Base-by-base conservation (phyloP, 2,113 vertebrate genomes). In the Diglossa brunneiventris region DNA sequence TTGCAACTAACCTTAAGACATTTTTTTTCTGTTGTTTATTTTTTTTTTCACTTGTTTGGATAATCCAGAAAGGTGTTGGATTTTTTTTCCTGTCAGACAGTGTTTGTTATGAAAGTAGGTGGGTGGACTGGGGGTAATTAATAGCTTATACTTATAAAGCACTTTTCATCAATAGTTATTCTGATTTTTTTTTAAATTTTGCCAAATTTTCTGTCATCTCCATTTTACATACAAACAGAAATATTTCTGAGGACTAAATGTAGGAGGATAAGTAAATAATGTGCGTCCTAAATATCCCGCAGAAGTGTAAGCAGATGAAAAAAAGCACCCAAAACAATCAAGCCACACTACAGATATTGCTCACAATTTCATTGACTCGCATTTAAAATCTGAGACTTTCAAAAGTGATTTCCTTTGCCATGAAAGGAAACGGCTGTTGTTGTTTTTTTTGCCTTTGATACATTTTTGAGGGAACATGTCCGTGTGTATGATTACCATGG, bases 401-500 rank as follows among this genome's bases (percentile, higher is more conserved):
- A 26, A 31, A 47, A 56, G 11, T 33, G 0, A 47, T 41, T 73
- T 91, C 24, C 7, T 78, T 77, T 80, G 6, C 10, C 17, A 18
- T 15, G 14, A 41, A 80, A 62, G 16, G 19, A 50, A 62, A 59
- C 2, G 0, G 26, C 14, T 9, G 1, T 0, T 0, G 1, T 12
- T 30, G 10, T 10, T 46, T 42, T 46, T 42, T 75, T 42, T 4
- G 3, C 13, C 11, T 22, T 17, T 50, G 18, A 26, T 33, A 7
- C 30, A 5, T 53, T 90, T 92, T 77, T 63, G 14, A 56, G 39
- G 9, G 19, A 76, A 30, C 3, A 30, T 52, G 19, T 44, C 31
- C 1, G 0, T 17, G 3, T 37, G 12, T 24, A 13, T 46, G 30
- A 31, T 23, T 62, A 61, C 4, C 28, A 19, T 18, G 33, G 55